A percentile compares a stretch with the other conserved stretches of the same genome.
Evolutionary conservation across 1,140 invertebrate species (phyloP).

Genomic region (Archivesica marissinica): DNA sequence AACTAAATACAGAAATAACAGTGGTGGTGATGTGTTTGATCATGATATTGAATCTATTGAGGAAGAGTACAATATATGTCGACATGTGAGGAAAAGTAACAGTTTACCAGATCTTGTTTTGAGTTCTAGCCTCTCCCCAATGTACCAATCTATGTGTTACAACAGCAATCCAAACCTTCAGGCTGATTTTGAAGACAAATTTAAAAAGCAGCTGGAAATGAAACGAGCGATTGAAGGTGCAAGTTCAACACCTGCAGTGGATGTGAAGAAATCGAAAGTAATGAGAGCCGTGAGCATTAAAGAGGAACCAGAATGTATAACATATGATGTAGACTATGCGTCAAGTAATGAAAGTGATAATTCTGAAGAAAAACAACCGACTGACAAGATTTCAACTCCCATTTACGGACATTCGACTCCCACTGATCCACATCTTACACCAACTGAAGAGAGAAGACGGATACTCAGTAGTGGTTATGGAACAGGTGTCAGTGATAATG

Average conservation of each 20-base stretch:
- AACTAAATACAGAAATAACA: conserved; percentile 20
- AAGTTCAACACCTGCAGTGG: neutral
- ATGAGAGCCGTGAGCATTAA: conserved; percentile 57
- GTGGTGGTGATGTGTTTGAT: conserved; percentile 9
- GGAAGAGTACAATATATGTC: neutral
- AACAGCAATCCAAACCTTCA: neutral
- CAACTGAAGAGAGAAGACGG: conserved; percentile 3
- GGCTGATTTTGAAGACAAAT: neutral
- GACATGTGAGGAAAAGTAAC: conserved; percentile 5
- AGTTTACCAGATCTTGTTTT: conserved; percentile 19
- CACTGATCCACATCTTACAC: too few relatives aligned
- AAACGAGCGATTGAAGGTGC: conserved; percentile 28
- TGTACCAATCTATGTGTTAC: neutral
- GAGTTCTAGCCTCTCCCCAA: neutral
- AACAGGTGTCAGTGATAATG: conserved; percentile 44
- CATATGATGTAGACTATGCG: neutral
- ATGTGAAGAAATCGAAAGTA: neutral
- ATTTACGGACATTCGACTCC: too few relatives aligned
- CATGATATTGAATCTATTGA: neutral
- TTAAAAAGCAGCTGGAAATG: conserved; percentile 5
- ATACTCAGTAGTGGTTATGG: conserved; percentile 58
- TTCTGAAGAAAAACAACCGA: conserved; percentile 5
- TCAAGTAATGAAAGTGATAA: neutral
- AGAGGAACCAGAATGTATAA: conserved; percentile 20
- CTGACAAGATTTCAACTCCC: too few relatives aligned